Base-by-base conservation (phyloP, 2,888 invertebrate genomes). In the Nemapogon koenigi region DNA sequence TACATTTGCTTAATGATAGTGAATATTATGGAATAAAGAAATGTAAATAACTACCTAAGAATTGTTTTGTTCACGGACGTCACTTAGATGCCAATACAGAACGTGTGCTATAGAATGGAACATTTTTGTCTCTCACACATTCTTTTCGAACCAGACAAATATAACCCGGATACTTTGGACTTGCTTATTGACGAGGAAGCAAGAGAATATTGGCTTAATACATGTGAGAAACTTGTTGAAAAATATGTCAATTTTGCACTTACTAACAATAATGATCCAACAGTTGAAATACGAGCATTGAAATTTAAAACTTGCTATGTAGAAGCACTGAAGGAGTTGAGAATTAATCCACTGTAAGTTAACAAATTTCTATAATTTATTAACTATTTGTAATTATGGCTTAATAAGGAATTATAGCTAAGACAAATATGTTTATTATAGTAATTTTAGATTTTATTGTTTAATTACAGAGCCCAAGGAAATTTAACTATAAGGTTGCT, bases 151-250 rank as follows among this genome's bases (percentile, higher is more conserved):
- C 88, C 90, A 38, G 81, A 83, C 48, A 83, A 83, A 55, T 97
- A 97, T 76, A 84, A 85, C 61, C 94, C 97, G 1, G 97, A 98
- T 65, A 94, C 94, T 18, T 87, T 95, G 46, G 94, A 97, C 72
- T 82, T 98, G 41, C 85, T 90, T 43, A 83, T 85, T 51, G 94
- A 97, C 63, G 81, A 83, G 46, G 90, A 91, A 59, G 97, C 96
- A 10, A 85, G 91, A 60, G 85, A 81, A 48, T 97, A 97, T 68
- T 98, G 97, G 97, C 82, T 97, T 32, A 84, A 88, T 45, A 94
- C 95, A 63, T 91, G 97, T 59, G 90, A 92, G 60, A 88, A 87
- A 47, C 87, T 94, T 50, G 88, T 91, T 11, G 87, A 88, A 48
- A 93, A 92, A 75, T 93, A 92, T 72, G 88, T 91, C 16, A 83